Percentiles rank a stretch among this genome's conserved stretches.
Conservation (phyloP, 2,888 invertebrate species). For the Bedellia somnulentella region DNA sequence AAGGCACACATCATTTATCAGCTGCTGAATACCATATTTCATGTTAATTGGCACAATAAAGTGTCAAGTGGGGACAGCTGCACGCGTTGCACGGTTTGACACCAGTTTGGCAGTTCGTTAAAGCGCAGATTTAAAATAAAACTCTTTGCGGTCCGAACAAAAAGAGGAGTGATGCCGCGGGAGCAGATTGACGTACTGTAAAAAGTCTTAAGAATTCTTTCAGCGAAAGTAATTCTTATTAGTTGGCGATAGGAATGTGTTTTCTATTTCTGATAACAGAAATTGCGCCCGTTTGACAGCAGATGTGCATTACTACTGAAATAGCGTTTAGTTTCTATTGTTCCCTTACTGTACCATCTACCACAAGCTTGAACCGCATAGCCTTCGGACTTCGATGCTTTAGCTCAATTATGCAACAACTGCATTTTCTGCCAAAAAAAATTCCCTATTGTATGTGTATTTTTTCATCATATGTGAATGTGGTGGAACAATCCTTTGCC, state of each 20-base stretch:
- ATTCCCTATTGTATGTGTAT: too few relatives aligned
- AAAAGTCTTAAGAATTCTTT: constrained; percentile 16
- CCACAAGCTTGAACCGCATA: too few relatives aligned
- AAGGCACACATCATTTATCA: too few relatives aligned
- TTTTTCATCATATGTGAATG: too few relatives aligned
- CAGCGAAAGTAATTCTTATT: constrained; percentile 20
- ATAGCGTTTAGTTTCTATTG: constrained; percentile 48
- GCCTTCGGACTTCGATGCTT: too few relatives aligned
- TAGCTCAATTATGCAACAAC: too few relatives aligned
- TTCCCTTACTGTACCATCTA: constrained; percentile 48
- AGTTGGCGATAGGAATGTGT: constrained; percentile 22
- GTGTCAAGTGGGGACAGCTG: constrained; percentile 20
- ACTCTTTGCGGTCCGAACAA: constrained; percentile 35
- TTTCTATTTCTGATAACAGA: too few relatives aligned
- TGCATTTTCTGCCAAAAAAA: too few relatives aligned
- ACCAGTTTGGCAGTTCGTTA: constrained; percentile 43
- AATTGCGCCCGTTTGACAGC: too few relatives aligned
- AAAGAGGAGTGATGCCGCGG: constrained; percentile 31
- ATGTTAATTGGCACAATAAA: too few relatives aligned
- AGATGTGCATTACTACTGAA: constrained; percentile 17
- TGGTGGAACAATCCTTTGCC: too few relatives aligned
- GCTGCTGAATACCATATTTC: too few relatives aligned
- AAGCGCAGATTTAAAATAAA: constrained; percentile 54
- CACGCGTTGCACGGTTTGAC: constrained; percentile 31
- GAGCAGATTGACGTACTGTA: constrained; percentile 31